phyloP scores from a whole-genome alignment of 2,797 vertebrate genomes.

The Silurus aristotelis region DNA sequence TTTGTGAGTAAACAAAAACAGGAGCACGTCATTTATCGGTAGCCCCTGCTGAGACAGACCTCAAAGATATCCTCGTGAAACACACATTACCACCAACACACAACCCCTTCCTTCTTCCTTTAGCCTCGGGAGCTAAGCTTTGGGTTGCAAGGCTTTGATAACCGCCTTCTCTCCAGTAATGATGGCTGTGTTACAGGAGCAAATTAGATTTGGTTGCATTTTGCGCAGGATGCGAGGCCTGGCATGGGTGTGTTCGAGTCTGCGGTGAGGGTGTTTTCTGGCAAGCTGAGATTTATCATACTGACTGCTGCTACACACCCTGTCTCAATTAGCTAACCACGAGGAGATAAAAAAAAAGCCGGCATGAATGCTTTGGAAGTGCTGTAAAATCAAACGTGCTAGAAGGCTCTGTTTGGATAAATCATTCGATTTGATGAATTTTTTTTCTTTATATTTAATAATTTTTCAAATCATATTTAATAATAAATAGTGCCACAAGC shows the following conservation, averaged over 20 bases:
- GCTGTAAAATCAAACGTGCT: background rate
- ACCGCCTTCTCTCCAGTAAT: conserved; percentile 62
- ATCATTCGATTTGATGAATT: background rate
- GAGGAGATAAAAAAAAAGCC: background rate
- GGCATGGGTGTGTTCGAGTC: conserved; percentile 51
- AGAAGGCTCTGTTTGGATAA: background rate
- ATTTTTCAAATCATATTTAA: background rate
- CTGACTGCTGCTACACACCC: conserved; percentile 52
- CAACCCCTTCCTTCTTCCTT: conserved; percentile 3
- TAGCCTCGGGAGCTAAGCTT: background rate
- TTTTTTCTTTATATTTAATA: too few species aligned
- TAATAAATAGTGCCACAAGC: background rate
- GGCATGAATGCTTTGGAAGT: background rate
- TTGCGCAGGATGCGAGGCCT: conserved; percentile 57
- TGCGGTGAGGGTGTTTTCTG: conserved; percentile 56
- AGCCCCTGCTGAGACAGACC: conserved; percentile 30
- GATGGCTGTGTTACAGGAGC: conserved; percentile 55
- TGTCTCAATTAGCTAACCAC: conserved; percentile 44
- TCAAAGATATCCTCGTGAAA: conserved; percentile 26
- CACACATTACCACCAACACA: background rate
- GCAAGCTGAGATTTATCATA: conserved; percentile 58
- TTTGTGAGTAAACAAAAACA: conserved; percentile 7
- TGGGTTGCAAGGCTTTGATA: conserved; percentile 52
- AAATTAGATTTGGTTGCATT: conserved; percentile 64
- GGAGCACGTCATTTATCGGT: conserved; percentile 35